Percentiles rank a stretch among this genome's conserved stretches.
phyloP scores from a whole-genome alignment of 2,113 vertebrate genomes.

The Myodes glareolus region DNA sequence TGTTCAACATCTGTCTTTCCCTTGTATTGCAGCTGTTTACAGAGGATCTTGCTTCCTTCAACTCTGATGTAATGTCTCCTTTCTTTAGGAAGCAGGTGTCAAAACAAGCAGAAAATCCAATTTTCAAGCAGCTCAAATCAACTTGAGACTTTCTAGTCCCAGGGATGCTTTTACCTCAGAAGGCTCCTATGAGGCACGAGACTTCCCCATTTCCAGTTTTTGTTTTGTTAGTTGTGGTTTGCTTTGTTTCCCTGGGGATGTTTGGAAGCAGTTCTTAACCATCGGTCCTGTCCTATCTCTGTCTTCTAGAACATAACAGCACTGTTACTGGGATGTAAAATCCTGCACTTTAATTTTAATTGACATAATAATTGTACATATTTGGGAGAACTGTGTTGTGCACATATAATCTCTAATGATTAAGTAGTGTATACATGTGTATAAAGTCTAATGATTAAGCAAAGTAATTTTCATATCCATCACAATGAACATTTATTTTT shows the following conservation, averaged over 20 bases:
- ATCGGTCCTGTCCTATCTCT: background rate
- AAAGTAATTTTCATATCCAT: background rate
- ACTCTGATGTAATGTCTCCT: background rate
- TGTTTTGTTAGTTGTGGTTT: too few relatives aligned
- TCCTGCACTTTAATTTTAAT: background rate
- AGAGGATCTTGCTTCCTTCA: background rate
- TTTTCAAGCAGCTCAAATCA: constrained; percentile 25
- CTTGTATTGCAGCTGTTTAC: constrained; percentile 53
- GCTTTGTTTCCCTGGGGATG: background rate
- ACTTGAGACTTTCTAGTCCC: background rate
- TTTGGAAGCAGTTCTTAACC: background rate
- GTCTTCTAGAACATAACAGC: background rate
- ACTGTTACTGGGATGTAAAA: background rate
- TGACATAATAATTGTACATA: background rate
- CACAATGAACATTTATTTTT: background rate
- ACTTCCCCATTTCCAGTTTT: background rate
- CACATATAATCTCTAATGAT: background rate
- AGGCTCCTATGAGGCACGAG: background rate
- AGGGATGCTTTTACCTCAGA: background rate
- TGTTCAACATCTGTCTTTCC: constrained; percentile 71
- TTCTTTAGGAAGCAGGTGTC: constrained; percentile 55
- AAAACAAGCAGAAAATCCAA: constrained; percentile 12
- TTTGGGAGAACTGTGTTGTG: background rate
- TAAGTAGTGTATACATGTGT: background rate
- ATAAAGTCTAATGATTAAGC: background rate